Percentiles rank a stretch among this genome's conserved stretches.
Evolutionary conservation across 2,797 vertebrate species (phyloP).

Genomic region (Crocodylus rhombifer): DNA sequence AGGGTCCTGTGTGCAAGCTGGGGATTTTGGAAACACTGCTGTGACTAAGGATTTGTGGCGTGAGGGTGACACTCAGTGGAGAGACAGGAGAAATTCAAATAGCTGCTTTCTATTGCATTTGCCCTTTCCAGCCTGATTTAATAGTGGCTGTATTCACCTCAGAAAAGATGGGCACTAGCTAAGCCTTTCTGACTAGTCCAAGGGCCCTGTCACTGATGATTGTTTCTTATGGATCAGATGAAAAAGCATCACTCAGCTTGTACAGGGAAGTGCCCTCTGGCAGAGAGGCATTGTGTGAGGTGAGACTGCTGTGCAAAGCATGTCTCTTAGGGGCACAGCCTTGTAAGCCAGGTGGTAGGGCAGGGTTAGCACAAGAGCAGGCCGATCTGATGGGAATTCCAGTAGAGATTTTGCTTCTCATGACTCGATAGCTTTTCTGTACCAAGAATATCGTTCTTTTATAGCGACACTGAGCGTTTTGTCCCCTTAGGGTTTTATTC

Average conservation of each 20-base stretch:
- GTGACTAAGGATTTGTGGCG: fast-evolving
- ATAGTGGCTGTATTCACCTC: fast-evolving
- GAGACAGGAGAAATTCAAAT: constrained; percentile 53
- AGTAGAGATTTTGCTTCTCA: constrained; percentile 47
- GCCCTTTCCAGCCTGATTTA: background rate
- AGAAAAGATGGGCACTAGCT: background rate
- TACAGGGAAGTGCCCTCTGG: background rate
- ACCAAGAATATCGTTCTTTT: constrained; percentile 55
- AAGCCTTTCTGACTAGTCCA: background rate
- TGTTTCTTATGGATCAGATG: too few species aligned
- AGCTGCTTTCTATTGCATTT: background rate
- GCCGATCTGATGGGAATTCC: background rate
- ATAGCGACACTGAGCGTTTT: constrained; percentile 65
- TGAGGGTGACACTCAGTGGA: constrained; percentile 51
- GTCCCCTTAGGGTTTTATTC: constrained; percentile 71
- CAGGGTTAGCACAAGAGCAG: background rate
- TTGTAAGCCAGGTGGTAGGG: background rate
- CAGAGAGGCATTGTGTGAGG: background rate
- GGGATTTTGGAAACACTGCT: background rate
- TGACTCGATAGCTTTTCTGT: constrained; percentile 32
- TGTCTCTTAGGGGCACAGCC: too few species aligned
- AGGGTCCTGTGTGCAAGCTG: background rate
- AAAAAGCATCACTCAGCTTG: background rate
- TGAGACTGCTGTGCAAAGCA: background rate
- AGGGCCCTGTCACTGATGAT: background rate